phyloP scores from a whole-genome alignment of 1,140 invertebrate species.

The Papilio aristodemus region DNA sequence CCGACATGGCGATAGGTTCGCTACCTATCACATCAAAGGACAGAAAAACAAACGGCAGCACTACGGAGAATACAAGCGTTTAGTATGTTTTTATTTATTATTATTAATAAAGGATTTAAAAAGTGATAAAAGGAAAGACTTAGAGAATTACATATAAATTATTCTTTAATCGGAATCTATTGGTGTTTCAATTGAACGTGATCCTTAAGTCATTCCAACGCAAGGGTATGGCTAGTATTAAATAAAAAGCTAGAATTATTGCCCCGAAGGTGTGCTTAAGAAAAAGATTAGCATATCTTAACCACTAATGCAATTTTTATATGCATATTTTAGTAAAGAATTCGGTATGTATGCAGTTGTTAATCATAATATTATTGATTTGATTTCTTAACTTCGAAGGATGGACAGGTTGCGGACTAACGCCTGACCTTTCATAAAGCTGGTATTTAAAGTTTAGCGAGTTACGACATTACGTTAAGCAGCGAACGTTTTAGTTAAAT shows the following conservation, averaged over 20 bases:
- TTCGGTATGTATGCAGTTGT: background rate
- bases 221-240: background rate
- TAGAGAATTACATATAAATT: too few species aligned
- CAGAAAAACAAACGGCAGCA: too few species aligned
- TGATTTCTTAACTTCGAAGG: slow-evolving; percentile 22
- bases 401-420: slow-evolving; percentile 4
- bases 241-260: background rate
- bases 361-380: background rate
- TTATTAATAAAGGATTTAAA: too few species aligned
- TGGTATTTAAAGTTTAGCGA: slow-evolving; percentile 21
- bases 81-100: too few species aligned
- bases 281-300: background rate
- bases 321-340: background rate
- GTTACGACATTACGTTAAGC: slow-evolving; percentile 11
- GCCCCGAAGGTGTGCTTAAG: background rate
- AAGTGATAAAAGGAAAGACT: too few species aligned
- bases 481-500: slow-evolving; percentile 8
- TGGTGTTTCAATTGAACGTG: too few species aligned
- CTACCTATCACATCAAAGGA: too few species aligned
- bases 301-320: background rate
- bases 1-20: too few species aligned
- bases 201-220: too few species aligned
- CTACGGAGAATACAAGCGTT: too few species aligned
- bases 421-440: slow-evolving; percentile 16
- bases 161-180: too few species aligned